Percentiles rank a stretch among this genome's conserved stretches.
Evolutionary conservation across 2,888 invertebrate genomes (phyloP).

Genomic region (Dryobotodes eremita): DNA sequence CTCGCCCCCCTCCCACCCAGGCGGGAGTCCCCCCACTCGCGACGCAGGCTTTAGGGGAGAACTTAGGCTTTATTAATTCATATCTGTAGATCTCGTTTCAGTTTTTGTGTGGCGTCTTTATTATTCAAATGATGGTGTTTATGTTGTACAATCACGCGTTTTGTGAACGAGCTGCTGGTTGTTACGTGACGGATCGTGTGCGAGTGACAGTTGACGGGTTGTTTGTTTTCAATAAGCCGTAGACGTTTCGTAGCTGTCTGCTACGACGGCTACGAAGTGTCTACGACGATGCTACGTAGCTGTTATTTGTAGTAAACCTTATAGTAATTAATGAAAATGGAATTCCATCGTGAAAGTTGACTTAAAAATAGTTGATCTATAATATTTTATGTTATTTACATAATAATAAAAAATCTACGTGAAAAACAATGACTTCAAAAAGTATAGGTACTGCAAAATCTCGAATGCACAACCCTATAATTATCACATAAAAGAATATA

Average conservation of each 20-base stretch:
- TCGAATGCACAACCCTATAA: background rate
- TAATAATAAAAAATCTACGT: background rate
- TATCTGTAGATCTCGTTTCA: slow-evolving; percentile 77
- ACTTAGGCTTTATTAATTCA: slow-evolving; percentile 82
- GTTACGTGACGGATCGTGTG: slow-evolving; percentile 9
- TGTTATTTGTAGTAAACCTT: background rate
- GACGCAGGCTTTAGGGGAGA: slow-evolving; percentile 79
- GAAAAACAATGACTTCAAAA: background rate
- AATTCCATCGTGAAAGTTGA: no score
- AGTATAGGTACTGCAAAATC: background rate
- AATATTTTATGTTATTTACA: background rate
- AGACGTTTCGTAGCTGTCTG: slow-evolving; percentile 66
- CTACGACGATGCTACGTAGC: slow-evolving; percentile 58
- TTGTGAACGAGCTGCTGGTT: slow-evolving; percentile 23
- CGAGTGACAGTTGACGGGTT: slow-evolving; percentile 17
- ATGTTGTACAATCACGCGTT: slow-evolving; percentile 64
- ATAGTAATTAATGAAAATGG: background rate
- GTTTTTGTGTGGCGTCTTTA: slow-evolving; percentile 73
- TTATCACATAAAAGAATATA: slow-evolving; percentile 5
- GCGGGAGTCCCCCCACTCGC: slow-evolving; percentile 66
- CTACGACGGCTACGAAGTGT: slow-evolving; percentile 69
- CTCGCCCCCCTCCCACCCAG: slow-evolving; percentile 63
- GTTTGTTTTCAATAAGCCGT: slow-evolving; percentile 55
- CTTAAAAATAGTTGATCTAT: background rate
- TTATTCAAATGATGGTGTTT: slow-evolving; percentile 73